Evolutionary conservation across 2,113 vertebrate species (phyloP).

Genomic region (Laticauda laticaudata): DNA sequence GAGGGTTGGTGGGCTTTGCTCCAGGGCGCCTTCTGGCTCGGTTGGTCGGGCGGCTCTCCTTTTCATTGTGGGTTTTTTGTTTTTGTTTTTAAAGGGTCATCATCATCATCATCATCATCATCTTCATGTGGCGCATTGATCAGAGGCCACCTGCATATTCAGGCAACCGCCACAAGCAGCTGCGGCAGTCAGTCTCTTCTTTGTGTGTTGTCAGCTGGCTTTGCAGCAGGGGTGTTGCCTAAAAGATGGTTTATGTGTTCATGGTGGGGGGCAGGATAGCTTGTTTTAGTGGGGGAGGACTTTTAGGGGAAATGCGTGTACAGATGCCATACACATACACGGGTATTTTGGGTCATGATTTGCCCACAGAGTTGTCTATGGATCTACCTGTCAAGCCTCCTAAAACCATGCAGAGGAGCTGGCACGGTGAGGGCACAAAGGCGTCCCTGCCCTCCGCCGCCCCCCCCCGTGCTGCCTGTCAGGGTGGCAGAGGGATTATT

Average conservation of each 20-base stretch:
- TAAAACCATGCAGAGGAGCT: not conserved
- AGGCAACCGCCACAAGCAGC: not conserved
- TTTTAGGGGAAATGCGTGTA: not conserved
- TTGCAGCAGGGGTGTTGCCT: constrained; percentile 23
- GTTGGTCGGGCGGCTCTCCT: not conserved
- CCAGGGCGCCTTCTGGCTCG: not conserved
- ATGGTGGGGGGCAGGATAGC: not conserved
- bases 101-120: not conserved
- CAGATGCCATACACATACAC: not conserved
- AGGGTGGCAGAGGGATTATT: not conserved
- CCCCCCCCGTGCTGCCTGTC: no score
- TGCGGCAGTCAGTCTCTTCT: not conserved
- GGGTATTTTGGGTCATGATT: not conserved
- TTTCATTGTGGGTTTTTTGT: not conserved
- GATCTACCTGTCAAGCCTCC: not conserved
- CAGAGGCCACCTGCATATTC: constrained; percentile 4
- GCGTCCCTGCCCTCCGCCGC: rapidly evolving
- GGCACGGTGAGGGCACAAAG: not conserved
- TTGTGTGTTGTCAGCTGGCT: constrained; percentile 11
- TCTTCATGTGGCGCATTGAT: not conserved
- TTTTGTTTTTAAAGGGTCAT: not conserved
- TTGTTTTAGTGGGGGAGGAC: not conserved
- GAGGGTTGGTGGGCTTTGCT: not conserved
- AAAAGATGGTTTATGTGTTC: not conserved
- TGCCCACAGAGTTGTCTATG: not conserved